These are phyloP conservation scores for Pteromalus puparum DNA, from an alignment of 1,140 invertebrate species.

Conservation along the genomic window DNA sequence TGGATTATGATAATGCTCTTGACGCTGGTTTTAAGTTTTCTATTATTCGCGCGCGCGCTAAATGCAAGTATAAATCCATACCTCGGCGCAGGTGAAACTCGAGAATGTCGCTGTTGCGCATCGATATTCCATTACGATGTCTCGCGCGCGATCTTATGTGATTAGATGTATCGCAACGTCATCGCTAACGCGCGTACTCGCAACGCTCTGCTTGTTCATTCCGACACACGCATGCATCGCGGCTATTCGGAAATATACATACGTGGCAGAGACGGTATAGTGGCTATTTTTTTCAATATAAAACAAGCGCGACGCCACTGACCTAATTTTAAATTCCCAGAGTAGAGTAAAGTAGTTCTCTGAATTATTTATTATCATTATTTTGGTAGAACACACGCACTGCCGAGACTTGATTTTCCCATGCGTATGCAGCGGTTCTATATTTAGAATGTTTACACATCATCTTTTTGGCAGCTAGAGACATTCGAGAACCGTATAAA, in stretches of 20 bases:
- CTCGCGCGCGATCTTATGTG: not conserved
- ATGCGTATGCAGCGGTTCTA: no score
- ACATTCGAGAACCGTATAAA: no score
- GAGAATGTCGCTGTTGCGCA: not conserved
- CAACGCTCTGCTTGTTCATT: conserved; percentile 3
- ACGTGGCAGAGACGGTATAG: no score
- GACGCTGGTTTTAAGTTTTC: not conserved
- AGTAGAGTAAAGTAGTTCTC: no score
- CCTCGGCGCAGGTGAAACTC: not conserved
- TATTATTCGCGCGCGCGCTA: no score
- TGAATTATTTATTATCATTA: no score
- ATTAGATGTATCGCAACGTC: not conserved
- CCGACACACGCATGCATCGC: not conserved
- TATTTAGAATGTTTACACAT: no score
- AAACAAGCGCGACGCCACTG: not conserved
- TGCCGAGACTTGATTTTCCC: no score
- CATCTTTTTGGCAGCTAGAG: no score
- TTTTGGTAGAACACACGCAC: no score
- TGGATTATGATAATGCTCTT: not conserved
- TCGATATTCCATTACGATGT: not conserved
- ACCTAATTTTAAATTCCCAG: not conserved
- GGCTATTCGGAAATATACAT: no score
- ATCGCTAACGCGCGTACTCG: not conserved
- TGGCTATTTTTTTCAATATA: not conserved
- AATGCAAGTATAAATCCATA: no score